These are phyloP conservation scores for Lysandra bellargus DNA, from an alignment of 2,888 invertebrate species.

Conservation along the genomic window DNA sequence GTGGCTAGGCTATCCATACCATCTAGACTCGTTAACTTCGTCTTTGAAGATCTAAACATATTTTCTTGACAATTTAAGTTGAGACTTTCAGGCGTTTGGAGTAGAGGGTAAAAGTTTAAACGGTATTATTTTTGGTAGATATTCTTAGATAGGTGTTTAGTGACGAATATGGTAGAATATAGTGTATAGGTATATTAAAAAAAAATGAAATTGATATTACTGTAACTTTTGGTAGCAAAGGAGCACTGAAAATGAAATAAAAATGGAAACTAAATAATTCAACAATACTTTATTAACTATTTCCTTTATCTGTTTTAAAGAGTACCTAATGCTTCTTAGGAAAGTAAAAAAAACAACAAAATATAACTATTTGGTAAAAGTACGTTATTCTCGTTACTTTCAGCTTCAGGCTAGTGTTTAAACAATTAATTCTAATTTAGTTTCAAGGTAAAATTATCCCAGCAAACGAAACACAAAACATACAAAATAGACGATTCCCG, in stretches of 20 bases:
- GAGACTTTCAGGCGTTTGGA: neutral
- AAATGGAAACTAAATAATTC: no score
- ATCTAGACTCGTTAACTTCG: constrained; percentile 47
- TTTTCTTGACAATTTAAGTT: constrained; percentile 26
- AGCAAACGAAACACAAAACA: neutral
- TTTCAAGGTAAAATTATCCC: constrained; percentile 12
- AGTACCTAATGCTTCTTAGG: no score
- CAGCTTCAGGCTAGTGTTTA: no score
- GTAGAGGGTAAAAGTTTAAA: neutral
- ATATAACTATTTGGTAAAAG: no score
- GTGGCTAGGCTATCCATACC: constrained; percentile 49
- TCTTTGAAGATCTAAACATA: constrained; percentile 1
- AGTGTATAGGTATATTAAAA: neutral
- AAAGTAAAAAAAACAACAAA: no score
- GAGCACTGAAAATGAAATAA: no score
- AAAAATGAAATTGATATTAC: no score
- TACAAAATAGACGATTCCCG: constrained; percentile 34
- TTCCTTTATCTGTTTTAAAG: no score
- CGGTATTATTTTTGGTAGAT: neutral
- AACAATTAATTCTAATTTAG: neutral
- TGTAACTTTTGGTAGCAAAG: no score
- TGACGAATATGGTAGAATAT: neutral
- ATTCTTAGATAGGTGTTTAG: no score
- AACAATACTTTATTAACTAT: no score
- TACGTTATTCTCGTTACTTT: no score